Percentiles rank a stretch among this genome's conserved stretches.
Evolutionary conservation across 2,113 vertebrate species (phyloP).

Genomic region (Hypomesus transpacificus): DNA sequence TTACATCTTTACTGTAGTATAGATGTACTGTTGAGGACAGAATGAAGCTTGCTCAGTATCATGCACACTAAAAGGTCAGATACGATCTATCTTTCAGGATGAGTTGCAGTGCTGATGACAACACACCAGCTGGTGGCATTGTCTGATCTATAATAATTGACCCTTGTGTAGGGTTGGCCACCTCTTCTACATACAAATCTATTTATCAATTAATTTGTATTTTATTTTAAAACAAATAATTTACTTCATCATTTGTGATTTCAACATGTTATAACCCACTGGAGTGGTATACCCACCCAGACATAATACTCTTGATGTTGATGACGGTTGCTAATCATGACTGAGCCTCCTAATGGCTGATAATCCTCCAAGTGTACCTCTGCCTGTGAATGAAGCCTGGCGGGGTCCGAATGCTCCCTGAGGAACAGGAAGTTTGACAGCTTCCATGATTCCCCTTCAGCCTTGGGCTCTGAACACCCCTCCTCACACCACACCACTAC

Average conservation of each 20-base stretch:
- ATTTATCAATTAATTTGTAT: neutral
- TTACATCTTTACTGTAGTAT: no score
- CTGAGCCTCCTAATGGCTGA: conserved; percentile 33
- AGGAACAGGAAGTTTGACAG: conserved; percentile 50
- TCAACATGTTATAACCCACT: neutral
- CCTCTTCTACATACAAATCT: no score
- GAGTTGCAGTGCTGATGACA: no score
- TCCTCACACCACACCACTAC: conserved; percentile 26
- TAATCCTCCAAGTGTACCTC: conserved; percentile 37
- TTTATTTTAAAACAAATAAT: neutral
- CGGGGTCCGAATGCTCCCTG: conserved; percentile 42
- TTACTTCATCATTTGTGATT: neutral
- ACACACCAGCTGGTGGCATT: no score
- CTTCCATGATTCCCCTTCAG: conserved; percentile 23
- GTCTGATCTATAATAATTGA: no score
- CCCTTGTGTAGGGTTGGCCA: no score
- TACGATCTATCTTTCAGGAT: no score
- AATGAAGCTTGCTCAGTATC: no score
- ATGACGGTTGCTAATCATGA: conserved; percentile 8
- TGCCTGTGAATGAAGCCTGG: conserved; percentile 37
- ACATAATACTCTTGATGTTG: no score
- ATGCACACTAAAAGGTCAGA: no score
- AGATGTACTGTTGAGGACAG: no score
- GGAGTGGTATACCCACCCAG: no score
- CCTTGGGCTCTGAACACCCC: conserved; percentile 36